Conservation (phyloP, 1,140 invertebrate genomes). For the Copidosoma floridanum region DNA sequence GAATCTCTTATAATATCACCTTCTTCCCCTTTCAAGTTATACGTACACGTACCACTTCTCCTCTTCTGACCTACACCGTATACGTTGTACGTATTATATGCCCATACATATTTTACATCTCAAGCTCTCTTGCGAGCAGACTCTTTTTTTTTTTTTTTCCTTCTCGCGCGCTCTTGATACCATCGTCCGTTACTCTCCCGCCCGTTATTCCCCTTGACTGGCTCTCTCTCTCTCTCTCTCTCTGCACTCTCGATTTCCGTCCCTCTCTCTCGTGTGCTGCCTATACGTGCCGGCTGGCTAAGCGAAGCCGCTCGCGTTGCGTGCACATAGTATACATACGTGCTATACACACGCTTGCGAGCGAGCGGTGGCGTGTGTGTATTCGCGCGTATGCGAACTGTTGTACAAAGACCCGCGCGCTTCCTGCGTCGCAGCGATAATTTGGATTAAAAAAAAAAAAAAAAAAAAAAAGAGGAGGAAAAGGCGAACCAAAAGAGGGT, state of each 20-base stretch:
- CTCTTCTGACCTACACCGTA: neutral
- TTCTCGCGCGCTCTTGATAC: conserved; percentile 18
- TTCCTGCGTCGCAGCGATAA: conserved; percentile 26
- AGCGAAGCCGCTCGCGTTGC: neutral
- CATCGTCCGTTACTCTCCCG: conserved; percentile 23
- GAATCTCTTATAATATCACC: neutral
- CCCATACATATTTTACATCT: neutral
- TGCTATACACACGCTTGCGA: no score
- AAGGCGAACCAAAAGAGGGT: neutral
- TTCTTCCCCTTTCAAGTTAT: neutral
- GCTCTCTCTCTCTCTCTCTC: neutral
- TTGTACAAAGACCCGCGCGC: conserved; percentile 1
- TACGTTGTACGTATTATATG: neutral
- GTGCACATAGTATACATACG: neutral
- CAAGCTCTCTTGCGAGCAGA: neutral
- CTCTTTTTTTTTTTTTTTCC: no score
- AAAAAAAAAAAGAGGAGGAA: neutral
- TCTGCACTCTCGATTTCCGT: conserved; percentile 16
- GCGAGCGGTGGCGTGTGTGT: neutral
- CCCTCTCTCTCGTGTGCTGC: neutral
- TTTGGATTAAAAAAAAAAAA: conserved; percentile 28
- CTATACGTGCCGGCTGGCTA: neutral
- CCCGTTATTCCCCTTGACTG: conserved; percentile 9
- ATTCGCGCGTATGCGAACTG: neutral
- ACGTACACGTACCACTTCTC: neutral